Evolutionary conservation across 2,888 invertebrate species (phyloP).

Genomic region (Prenolepis imparis): DNA sequence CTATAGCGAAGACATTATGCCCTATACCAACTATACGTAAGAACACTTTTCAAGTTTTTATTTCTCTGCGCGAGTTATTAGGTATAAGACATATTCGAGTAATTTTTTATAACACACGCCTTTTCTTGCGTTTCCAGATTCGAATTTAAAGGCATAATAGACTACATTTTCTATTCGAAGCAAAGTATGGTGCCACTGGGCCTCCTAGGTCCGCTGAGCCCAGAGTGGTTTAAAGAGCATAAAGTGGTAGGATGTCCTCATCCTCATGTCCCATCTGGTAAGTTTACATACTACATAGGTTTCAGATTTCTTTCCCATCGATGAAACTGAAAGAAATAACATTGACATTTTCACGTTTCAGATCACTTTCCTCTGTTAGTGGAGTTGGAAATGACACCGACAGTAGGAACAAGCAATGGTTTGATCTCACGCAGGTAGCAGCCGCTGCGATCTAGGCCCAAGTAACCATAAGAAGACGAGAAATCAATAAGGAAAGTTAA

Average conservation of each 20-base stretch:
- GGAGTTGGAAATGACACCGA: constrained; percentile 95
- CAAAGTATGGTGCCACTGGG: constrained; percentile 98
- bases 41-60: constrained; percentile 82
- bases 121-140: constrained; percentile 89
- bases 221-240: constrained; percentile 97
- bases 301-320: background rate
- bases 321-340: background rate
- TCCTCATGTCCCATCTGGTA: constrained; percentile 97
- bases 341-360: constrained; percentile 82
- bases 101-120: constrained; percentile 26
- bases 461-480: constrained; percentile 80
- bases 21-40: constrained; percentile 99
- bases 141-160: constrained; percentile 99
- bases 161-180: constrained; percentile 99
- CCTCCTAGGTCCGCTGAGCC: constrained; percentile 96
- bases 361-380: constrained; percentile 97
- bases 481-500: constrained; percentile 71
- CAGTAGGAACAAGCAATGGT: constrained; percentile 92
- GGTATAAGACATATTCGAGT: background rate
- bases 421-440: constrained; percentile 95
- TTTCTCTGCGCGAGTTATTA: background rate
- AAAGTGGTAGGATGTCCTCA: constrained; percentile 99
- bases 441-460: constrained; percentile 85
- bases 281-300: constrained; percentile 57
- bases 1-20: constrained; percentile 98